Percentiles rank a stretch among this genome's conserved stretches.
Evolutionary conservation across 1,140 invertebrate genomes (phyloP).

Genomic region (Magallana gigas): DNA sequence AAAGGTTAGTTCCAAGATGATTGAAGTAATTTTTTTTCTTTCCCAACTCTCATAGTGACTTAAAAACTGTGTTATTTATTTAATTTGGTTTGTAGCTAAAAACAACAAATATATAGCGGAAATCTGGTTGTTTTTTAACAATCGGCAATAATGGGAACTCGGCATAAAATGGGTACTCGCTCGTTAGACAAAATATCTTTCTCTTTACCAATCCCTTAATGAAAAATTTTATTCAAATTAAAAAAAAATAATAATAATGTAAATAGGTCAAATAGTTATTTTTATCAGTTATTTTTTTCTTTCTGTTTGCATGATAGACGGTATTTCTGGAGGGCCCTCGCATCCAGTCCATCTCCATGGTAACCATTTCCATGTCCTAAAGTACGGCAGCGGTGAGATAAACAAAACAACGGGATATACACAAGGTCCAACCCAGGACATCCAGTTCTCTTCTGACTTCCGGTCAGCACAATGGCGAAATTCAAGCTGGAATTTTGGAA

Average conservation of each 20-base stretch:
- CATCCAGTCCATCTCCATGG: slow-evolving; percentile 45
- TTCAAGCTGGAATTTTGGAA: slow-evolving; percentile 7
- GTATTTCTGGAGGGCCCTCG: not conserved
- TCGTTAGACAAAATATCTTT: not conserved
- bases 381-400: not conserved
- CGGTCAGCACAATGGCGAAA: slow-evolving; percentile 30
- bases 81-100: no score
- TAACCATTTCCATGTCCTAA: slow-evolving; percentile 25
- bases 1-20: no score
- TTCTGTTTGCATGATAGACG: no score
- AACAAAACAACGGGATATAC: slow-evolving; percentile 2
- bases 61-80: no score
- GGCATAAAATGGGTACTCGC: no score
- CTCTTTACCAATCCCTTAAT: not conserved
- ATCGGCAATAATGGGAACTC: no score
- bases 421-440: slow-evolving; percentile 1
- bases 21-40: no score
- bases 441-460: not conserved
- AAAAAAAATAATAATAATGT: not conserved
- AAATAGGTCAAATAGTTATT: not conserved
- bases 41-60: no score
- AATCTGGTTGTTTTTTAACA: no score
- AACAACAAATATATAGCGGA: no score
- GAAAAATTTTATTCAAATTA: not conserved
- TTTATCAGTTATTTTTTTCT: not conserved